Base-by-base conservation (phyloP, 2,888 invertebrate species). In the Brachyptera putata region DNA sequence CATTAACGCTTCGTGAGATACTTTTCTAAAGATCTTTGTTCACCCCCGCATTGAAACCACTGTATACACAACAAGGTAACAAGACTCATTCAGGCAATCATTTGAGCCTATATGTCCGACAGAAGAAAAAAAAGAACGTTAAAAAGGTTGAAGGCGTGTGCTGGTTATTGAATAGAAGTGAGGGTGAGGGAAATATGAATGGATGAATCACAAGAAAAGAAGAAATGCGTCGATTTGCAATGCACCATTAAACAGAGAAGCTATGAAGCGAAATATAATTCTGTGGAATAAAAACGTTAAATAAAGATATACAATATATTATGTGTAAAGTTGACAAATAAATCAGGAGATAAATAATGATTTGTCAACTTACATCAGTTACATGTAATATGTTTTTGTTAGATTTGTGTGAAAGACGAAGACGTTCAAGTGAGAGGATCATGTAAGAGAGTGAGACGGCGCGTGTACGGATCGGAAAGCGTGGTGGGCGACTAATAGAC, bases 31-130 rank as follows among this genome's bases (percentile, higher is more conserved):
- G 36, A 34, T 30, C 11, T 22, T 22, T 22, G 48, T 30, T 50
- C 57, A 57, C 57, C 57, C 57, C 57, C 57, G 57, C 57, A 34
- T 30, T 34, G n/a, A 36, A 37, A 34, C 30, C 57, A 22, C 48
- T 57, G 48, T 57, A 46, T 41, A 57, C 57, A 57, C 57, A 57
- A 57, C 57, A 57, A 18, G 36, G 21, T 57, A 57, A 57, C 57
- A 57, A 43, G 57, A 43, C 46, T 57, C 48, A 57, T 14, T 48
- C 57, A 46, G 48, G 46, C 57, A 57, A 50, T 50, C 50, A 26
- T 30, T 14, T 50, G 14, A 50, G 30, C 34, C n/a, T 34, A 34
- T 11, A 13, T 53, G 53, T 16, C 22, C 21, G 34, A 21, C 11
- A 43, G 21, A 43, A 43, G 18, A 43, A 43, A 43, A 43, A 43